These are phyloP conservation scores for Drosophila nr. medialis DNA, from an alignment of 2,888 invertebrate genomes.

Conservation along the genomic window DNA sequence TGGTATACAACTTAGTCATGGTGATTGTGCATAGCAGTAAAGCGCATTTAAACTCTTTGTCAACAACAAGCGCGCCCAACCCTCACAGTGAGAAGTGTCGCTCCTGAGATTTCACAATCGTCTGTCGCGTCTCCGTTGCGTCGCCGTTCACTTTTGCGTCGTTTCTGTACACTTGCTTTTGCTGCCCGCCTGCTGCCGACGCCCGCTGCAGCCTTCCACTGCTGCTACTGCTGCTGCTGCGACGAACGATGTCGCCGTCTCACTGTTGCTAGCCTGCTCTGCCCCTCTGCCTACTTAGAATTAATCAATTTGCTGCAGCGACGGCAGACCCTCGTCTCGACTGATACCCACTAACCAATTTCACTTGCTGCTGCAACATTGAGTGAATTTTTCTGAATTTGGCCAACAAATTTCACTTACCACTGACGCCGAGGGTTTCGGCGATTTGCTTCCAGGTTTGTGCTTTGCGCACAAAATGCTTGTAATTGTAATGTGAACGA, in stretches of 20 bases:
- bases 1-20: not conserved
- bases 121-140: constrained; percentile 75
- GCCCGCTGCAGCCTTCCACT: constrained; percentile 51
- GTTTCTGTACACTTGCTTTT: constrained; percentile 73
- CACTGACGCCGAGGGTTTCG: constrained; percentile 82
- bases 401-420: constrained; percentile 70
- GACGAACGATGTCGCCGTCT: constrained; percentile 49
- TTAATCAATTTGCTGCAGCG: constrained; percentile 65
- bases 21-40: not conserved
- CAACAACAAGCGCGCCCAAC: not conserved
- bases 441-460: constrained; percentile 83
- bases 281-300: constrained; percentile 40
- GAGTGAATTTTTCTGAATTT: not conserved
- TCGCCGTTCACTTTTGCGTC: constrained; percentile 79
- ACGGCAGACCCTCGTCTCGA: constrained; percentile 24
- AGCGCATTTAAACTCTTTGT: not conserved
- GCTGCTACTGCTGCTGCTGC: constrained; percentile 24
- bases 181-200: constrained; percentile 67
- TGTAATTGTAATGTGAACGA: constrained; percentile 82
- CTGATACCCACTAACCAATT: constrained; percentile 45
- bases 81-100: constrained; percentile 29
- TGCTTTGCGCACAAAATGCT: constrained; percentile 82
- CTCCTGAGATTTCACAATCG: constrained; percentile 70
- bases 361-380: constrained; percentile 54
- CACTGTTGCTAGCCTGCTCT: constrained; percentile 60